Evolutionary conservation across 2,113 vertebrate species (phyloP), one percentile per base, ranked within the genome.

Genomic region (Sinocyclocheilus maitianheensis): DNA sequence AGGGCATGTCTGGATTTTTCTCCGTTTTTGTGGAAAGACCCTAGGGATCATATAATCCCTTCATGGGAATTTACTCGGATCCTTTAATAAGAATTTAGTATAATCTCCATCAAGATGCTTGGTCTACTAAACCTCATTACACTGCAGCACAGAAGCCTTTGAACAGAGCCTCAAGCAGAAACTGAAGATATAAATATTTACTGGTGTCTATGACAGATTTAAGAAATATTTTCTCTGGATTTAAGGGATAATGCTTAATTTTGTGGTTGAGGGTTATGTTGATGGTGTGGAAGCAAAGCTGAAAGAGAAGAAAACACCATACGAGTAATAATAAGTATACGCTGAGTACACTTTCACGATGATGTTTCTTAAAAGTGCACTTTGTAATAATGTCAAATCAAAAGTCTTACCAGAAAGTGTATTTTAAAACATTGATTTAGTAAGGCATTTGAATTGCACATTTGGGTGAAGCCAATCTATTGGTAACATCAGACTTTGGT

Each of bases 111-210:
- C 81, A 18, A 58, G 55, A 34, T 53, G 30, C 46, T 22, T 22
- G 81, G 46, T 71, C 46, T 71, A 18, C 14, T 12, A 81, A 71
- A 71, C 26, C 43, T 82, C 81, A 24, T 74, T 83, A 75, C 30
- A 26, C 11, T 60, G 20, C n/a, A 53, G 18, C 22, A 71, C 2
- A 53, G 3, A 51, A 51, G 8, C 11, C 24, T 34, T 43, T 58
- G 26, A 72, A 34, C 30, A 43, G 34, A 16, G 20, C 18, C 55
- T 80, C 55, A n/a, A 62, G 53, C 9, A 13, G 34, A 60, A 63
- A 40, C 30, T 12, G 26, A 48, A 74, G 51, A 60, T 60, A 40
- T 11, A 58, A 83, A 43, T 55, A 13, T 18, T 22, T 11, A 37
- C 69, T 81, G n/a, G 43, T 7, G n/a, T 48, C 13, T 4, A 82